Base-by-base conservation (phyloP, 30 jellyfish, hydroid and myxozoan species). In the Turritopsis rubra region DNA sequence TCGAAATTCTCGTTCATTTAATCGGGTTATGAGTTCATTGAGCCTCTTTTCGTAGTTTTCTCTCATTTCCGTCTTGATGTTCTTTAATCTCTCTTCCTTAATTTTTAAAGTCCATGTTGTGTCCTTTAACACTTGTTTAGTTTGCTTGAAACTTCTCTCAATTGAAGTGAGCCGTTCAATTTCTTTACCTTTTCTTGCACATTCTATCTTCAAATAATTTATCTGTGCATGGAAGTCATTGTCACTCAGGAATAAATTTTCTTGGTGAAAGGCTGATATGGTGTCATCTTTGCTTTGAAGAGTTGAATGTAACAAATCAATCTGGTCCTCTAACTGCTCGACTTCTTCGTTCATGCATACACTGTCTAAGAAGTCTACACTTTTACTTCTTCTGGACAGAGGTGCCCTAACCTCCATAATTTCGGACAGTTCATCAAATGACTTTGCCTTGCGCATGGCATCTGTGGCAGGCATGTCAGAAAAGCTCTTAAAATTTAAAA, bases 121-220 rank as follows among this genome's bases (percentile, higher is more conserved):
- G 79, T 90, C 97, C 66, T 90, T 90, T 85, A 90, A 53, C 21
- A 86, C 85, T 52, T 90, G 96, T 75, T 90, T 90, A 71, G 93
- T 84, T 71, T 90, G 97, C 53, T 82, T 27, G 22, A 86, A 90
- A 74, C 91, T 90, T 23, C 70, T 87, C 72, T 90, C 96, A 18
- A 90, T 66, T 60, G 94, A 82, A 73, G 68, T 82, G 80, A 94
- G 76, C 65, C 87, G 95, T 8, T 77, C 89, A 53, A 93, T 88
- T 81, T 91, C 96, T 24, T 79, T 90, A 81, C 86, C 96, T 73
- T 83, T 88, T 54, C 73, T 88, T 28, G 87, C 91, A 27, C 86
- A 21, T 65, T 87, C 94, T 24, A 65, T 29, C 54, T 73, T 85
- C 84, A 90, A 26, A 41, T 41, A 41, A 41, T 41, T 41, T 5